A percentile compares a stretch with the other conserved stretches of the same genome.
Conservation (phyloP, 2,797 vertebrate species). For the Thalassophryne amazonica region DNA sequence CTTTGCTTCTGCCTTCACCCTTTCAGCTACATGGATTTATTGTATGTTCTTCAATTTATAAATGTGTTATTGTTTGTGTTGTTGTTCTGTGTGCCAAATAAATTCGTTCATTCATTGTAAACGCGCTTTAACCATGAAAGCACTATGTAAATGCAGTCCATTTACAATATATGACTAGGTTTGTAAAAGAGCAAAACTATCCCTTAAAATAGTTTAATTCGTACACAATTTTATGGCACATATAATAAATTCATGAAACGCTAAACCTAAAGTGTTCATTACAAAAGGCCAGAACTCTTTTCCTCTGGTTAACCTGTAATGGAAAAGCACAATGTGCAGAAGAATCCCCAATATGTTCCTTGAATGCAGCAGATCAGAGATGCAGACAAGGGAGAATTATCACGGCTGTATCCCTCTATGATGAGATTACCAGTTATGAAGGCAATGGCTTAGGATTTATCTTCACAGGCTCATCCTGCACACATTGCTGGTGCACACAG, state of each 20-base stretch:
- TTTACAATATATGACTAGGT: no score
- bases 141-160: no score
- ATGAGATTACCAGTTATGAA: conserved; percentile 58
- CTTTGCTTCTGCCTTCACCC: no score
- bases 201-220: no score
- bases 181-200: no score
- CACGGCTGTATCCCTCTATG: conserved; percentile 16
- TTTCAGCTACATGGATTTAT: no score
- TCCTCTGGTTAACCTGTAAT: conserved; percentile 15
- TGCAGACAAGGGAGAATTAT: conserved; percentile 43
- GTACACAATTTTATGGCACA: no score
- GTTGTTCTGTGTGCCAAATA: no score
- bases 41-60: no score
- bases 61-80: no score
- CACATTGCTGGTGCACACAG: conserved; percentile 14
- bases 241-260: not conserved
- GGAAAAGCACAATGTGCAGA: conserved; percentile 13
- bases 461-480: conserved; percentile 32
- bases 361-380: conserved; percentile 59
- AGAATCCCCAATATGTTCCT: conserved; percentile 21
- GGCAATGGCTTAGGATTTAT: conserved; percentile 38
- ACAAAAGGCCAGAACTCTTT: not conserved
- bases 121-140: no score
- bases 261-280: not conserved
- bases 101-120: no score